Evolutionary conservation across 2,888 invertebrate genomes (phyloP).

Genomic region (Parthenolecanium corni): DNA sequence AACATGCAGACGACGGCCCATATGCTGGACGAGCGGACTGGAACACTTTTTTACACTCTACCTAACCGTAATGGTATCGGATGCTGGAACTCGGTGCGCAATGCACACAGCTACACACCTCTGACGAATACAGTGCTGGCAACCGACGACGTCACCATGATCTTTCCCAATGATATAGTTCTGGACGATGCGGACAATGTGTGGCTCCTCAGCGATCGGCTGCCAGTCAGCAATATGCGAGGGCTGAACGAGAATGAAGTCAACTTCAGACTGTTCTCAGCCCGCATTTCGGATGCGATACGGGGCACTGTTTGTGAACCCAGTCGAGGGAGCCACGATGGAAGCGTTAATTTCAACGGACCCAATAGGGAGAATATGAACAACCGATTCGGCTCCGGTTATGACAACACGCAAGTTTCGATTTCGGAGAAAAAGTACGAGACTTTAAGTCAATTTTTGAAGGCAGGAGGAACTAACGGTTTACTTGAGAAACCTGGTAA

Average conservation of each 20-base stretch:
- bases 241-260: slow-evolving; percentile 50
- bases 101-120: slow-evolving; percentile 51
- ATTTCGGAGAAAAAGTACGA: no score
- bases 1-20: slow-evolving; percentile 63
- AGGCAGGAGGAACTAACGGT: no score
- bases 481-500: no score
- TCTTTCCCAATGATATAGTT: slow-evolving; percentile 71
- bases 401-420: no score
- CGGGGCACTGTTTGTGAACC: slow-evolving; percentile 52
- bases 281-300: slow-evolving; percentile 51
- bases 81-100: slow-evolving; percentile 59
- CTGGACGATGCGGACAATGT: slow-evolving; percentile 57
- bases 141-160: slow-evolving; percentile 49
- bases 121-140: slow-evolving; percentile 53
- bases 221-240: slow-evolving; percentile 61
- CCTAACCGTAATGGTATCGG: slow-evolving; percentile 62
- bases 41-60: slow-evolving; percentile 64
- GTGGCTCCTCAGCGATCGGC: slow-evolving; percentile 63
- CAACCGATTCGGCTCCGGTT: no score
- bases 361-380: no score
- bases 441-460: no score
- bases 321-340: no score
- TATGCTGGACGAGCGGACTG: slow-evolving; percentile 54
- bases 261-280: slow-evolving; percentile 63
- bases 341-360: no score